Percentiles rank a stretch among this genome's conserved stretches.
phyloP scores from a whole-genome alignment of 2,888 invertebrate species.

The Ophioninae sp. region DNA sequence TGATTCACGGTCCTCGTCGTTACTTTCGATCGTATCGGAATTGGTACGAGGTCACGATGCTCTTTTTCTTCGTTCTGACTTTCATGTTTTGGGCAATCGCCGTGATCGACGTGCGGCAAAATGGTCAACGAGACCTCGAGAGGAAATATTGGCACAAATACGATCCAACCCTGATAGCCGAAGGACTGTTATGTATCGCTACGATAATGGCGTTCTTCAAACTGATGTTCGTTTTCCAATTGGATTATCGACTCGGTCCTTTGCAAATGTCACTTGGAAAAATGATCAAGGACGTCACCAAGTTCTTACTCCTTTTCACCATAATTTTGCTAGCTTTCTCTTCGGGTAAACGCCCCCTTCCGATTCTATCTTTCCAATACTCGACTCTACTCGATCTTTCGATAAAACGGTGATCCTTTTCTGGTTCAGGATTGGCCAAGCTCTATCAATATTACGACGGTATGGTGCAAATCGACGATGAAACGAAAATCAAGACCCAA shows the following conservation, averaged over 20 bases:
- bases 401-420: slow-evolving; percentile 1
- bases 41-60: slow-evolving; percentile 85
- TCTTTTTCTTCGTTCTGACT: slow-evolving; percentile 84
- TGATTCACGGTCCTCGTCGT: slow-evolving; percentile 83
- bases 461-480: slow-evolving; percentile 84
- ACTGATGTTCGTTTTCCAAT: slow-evolving; percentile 85
- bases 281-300: slow-evolving; percentile 86
- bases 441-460: slow-evolving; percentile 87
- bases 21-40: slow-evolving; percentile 85
- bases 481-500: slow-evolving; percentile 83
- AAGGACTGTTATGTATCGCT: slow-evolving; percentile 86
- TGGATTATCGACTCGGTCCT: slow-evolving; percentile 86
- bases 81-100: slow-evolving; percentile 86
- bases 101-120: slow-evolving; percentile 81
- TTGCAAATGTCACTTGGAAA: slow-evolving; percentile 86
- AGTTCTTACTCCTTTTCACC: slow-evolving; percentile 84
- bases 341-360: slow-evolving; percentile 78
- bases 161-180: slow-evolving; percentile 86
- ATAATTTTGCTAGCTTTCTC: slow-evolving; percentile 82
- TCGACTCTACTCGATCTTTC: not conserved
- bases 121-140: slow-evolving; percentile 82
- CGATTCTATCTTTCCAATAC: not conserved
- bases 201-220: slow-evolving; percentile 86
- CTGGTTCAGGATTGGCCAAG: slow-evolving; percentile 81
- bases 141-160: slow-evolving; percentile 86